Conservation (phyloP, 2,888 invertebrate genomes). For the Cremastinae sp. region DNA sequence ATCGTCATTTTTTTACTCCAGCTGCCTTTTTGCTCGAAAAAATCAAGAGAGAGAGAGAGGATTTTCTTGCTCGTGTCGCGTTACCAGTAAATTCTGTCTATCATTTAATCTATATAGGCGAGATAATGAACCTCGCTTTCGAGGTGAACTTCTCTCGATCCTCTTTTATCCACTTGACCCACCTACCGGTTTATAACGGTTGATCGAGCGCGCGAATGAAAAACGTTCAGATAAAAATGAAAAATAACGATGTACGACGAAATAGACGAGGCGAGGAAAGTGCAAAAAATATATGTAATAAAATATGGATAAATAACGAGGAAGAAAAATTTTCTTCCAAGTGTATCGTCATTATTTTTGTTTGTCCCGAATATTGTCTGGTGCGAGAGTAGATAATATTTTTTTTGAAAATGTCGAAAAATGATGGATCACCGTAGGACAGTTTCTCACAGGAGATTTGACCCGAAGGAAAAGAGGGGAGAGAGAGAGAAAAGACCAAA, state of each 20-base stretch:
- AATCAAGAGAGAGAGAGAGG: not conserved
- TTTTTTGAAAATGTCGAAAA: constrained; percentile 4
- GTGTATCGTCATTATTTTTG: too few species aligned
- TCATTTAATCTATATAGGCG: constrained; percentile 13
- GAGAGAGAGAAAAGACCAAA: constrained; percentile 51
- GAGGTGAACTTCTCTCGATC: constrained; percentile 56
- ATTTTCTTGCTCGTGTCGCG: not conserved
- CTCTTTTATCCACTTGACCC: constrained; percentile 36
- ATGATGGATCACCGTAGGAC: not conserved
- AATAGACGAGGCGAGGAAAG: not conserved
- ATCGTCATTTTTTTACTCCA: too few species aligned
- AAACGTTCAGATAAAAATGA: not conserved
- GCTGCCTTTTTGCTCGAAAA: not conserved
- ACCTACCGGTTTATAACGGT: constrained; percentile 61
- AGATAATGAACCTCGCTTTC: constrained; percentile 58
- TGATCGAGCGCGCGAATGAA: not conserved
- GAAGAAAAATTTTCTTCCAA: constrained; percentile 2
- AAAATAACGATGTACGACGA: too few species aligned
- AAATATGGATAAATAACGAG: too few species aligned
- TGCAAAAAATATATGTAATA: not conserved
- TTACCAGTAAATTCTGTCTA: constrained; percentile 2
- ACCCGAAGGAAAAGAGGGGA: constrained; percentile 18
- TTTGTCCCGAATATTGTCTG: too few species aligned
- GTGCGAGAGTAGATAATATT: too few species aligned
- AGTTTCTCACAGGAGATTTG: not conserved